Evolutionary conservation across 2,797 vertebrate genomes (phyloP).

Genomic region (Champsocephalus esox): DNA sequence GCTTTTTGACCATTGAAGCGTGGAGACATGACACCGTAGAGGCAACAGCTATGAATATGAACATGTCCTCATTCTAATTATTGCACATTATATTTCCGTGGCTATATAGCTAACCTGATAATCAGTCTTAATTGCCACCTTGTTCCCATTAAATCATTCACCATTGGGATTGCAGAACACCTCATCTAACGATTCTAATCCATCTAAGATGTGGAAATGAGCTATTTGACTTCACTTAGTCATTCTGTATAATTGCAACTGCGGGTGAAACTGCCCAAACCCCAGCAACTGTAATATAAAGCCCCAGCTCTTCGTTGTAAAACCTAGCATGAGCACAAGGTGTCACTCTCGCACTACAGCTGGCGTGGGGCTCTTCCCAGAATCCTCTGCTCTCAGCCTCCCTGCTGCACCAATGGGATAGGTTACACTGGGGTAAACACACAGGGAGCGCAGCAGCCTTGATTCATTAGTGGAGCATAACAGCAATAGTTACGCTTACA

Average conservation of each 20-base stretch:
- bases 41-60: no score
- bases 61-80: background rate
- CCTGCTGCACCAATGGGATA: slow-evolving; percentile 64
- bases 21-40: no score
- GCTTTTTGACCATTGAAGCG: no score
- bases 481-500: slow-evolving; percentile 72
- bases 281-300: background rate
- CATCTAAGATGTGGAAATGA: background rate
- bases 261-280: background rate
- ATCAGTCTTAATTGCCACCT: background rate
- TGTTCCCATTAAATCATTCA: background rate
- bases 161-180: background rate
- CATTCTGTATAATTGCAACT: background rate
- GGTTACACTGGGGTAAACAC: slow-evolving; percentile 72
- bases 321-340: slow-evolving; percentile 64
- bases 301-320: slow-evolving; percentile 4
- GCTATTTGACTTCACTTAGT: background rate
- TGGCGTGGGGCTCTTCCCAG: no score
- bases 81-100: background rate
- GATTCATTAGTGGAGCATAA: slow-evolving; percentile 75
- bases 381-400: slow-evolving; percentile 5
- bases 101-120: background rate
- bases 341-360: slow-evolving; percentile 73
- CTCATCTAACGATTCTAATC: no score
- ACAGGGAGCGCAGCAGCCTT: slow-evolving; percentile 57